Evolutionary conservation across 2,888 invertebrate species (phyloP).

Genomic region (Rhorus exstirpatorius): DNA sequence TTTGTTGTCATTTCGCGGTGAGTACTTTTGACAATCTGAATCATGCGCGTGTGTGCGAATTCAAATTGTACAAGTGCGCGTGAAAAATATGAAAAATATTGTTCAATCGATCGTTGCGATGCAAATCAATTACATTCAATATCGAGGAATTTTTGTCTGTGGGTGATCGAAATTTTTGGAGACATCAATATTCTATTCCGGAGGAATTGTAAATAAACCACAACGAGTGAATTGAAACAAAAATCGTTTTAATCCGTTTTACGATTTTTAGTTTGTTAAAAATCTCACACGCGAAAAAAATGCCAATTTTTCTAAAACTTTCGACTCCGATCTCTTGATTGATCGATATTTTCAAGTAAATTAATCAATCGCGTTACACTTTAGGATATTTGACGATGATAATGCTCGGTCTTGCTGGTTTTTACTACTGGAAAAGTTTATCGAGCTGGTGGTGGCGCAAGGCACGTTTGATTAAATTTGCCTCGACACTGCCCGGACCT

Average conservation of each 20-base stretch:
- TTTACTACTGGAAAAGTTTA: constrained; percentile 58
- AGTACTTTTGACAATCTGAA: neutral
- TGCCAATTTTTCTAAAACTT: too few species aligned
- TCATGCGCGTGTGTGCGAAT: too few species aligned
- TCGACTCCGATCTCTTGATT: too few species aligned
- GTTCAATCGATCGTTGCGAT: too few species aligned
- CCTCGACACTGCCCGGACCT: constrained; percentile 72
- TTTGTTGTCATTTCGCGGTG: constrained; percentile 52
- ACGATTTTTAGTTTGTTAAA: too few species aligned
- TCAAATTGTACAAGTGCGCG: neutral
- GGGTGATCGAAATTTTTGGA: too few species aligned
- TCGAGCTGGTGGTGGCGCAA: constrained; percentile 61
- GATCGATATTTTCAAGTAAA: too few species aligned
- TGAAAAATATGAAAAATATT: neutral
- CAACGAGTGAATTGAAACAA: neutral
- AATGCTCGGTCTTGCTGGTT: constrained; percentile 14
- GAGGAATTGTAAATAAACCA: too few species aligned
- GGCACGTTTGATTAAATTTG: constrained; percentile 63
- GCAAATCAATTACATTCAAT: too few species aligned
- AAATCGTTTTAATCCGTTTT: neutral
- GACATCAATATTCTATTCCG: too few species aligned
- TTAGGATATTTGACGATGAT: constrained; percentile 42
- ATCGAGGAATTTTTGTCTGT: neutral
- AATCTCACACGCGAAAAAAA: neutral
- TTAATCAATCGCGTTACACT: neutral